Evolutionary conservation across 1,140 invertebrate species (phyloP), one percentile per base, ranked within the genome.

Genomic region (Oryzaephilus surinamensis): DNA sequence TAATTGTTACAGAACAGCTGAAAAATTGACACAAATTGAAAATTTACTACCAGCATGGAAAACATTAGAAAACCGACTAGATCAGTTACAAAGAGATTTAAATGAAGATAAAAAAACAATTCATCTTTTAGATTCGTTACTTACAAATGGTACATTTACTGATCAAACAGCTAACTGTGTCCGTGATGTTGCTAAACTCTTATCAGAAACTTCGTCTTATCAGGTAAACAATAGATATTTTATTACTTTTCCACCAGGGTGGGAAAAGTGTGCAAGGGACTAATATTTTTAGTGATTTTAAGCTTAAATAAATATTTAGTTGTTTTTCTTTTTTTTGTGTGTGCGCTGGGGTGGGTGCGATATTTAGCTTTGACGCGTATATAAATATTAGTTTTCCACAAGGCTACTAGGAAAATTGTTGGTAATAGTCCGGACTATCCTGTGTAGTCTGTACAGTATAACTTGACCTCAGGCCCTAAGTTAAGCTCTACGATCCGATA

Each of bases 31-130:
- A 17, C 50, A 58, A 35, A 45, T 61, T 6, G 50, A 58, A 41
- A 46, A 42, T 16, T 41, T 60, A 5, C 41, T 76, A 34, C 70
- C 74, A 56, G 67, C 69, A 35, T 77, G 78, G 65, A 69, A 73
- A 28, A 74, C 77, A 51, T 70, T 81, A 36, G 73, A 77, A 41
- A 60, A 57, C 16, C 70, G 77, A 6, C 54, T 80, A 20, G 64
- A 69, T 13, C 76, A 79, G 50, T 67, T 81, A 28, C 72, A 77
- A 48, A 61, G 67, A 39, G 75, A 72, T 24, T 50, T 81, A 6
- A 66, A 69, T 8, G 67, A 72, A 35, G 79, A 81, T 53, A 71
- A 75, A 42, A 70, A 77, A 48, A 74, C 76, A 23, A 56, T 80
- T 15, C 65, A 69, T 30, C 61, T 74, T 32, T 49, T 84, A 44